Percentiles rank a stretch among this genome's conserved stretches.
Evolutionary conservation across 2,797 vertebrate genomes (phyloP).

Genomic region (Acrocephalus scirpaceus): DNA sequence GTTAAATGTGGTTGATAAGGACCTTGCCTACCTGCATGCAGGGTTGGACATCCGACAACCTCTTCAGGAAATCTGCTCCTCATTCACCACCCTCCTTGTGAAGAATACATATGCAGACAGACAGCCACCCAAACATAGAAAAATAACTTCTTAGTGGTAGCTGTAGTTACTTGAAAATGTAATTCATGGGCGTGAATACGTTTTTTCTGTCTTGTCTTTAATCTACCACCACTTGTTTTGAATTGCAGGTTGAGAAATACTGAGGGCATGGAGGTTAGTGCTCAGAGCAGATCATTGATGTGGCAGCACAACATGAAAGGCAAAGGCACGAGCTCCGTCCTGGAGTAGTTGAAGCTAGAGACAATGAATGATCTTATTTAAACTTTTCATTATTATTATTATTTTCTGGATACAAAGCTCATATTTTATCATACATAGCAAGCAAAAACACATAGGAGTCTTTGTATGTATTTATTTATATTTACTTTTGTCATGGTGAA

Average conservation of each 20-base stretch:
- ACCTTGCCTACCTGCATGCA: background rate
- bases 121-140: background rate
- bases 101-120: background rate
- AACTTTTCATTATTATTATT: background rate
- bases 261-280: background rate
- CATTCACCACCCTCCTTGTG: background rate
- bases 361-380: background rate
- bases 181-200: background rate
- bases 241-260: slow-evolving; percentile 35
- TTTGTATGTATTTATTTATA: background rate
- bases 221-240: background rate
- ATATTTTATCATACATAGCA: background rate
- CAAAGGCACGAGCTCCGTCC: background rate
- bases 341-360: background rate
- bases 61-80: background rate
- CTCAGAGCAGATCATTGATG: background rate
- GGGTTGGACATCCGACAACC: background rate
- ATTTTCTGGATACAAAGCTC: background rate
- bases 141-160: background rate
- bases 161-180: background rate
- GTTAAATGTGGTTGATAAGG: background rate
- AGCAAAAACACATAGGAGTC: accelerated
- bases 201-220: slow-evolving; percentile 34
- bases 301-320: background rate
- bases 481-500: background rate